Conservation (phyloP, 2,797 vertebrate species). For the Arvicola amphibius region DNA sequence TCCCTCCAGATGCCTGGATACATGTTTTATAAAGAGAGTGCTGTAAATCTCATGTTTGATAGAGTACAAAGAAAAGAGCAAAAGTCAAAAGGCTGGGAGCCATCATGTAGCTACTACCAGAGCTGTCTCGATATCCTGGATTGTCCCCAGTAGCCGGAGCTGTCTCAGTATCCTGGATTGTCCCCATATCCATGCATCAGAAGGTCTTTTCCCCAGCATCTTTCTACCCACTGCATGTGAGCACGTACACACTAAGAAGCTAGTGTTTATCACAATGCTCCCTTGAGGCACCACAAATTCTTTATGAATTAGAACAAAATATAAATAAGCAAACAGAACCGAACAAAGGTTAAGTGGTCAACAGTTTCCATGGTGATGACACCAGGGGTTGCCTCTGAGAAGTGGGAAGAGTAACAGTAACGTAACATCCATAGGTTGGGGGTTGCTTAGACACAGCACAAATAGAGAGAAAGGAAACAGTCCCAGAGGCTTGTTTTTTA, state of each 20-base stretch:
- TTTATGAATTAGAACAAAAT: conserved; percentile 25
- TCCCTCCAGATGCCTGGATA: not conserved
- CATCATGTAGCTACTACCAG: no score
- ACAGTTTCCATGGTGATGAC: conserved; percentile 52
- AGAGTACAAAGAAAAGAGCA: not conserved
- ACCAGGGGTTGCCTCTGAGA: not conserved
- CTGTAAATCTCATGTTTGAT: not conserved
- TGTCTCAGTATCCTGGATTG: not conserved
- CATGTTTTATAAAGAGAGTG: not conserved
- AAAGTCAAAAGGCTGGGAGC: not conserved
- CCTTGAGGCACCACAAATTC: conserved; percentile 21
- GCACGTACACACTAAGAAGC: not conserved
- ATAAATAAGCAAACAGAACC: conserved; percentile 49
- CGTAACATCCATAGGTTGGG: not conserved
- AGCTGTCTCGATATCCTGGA: no score
- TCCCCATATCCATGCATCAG: not conserved
- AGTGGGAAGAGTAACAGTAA: not conserved
- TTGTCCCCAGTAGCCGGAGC: not conserved
- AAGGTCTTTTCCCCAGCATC: not conserved
- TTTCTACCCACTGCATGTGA: not conserved
- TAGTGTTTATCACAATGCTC: not conserved
- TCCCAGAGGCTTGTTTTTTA: not conserved
- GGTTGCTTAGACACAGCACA: not conserved
- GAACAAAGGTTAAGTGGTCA: conserved; percentile 57
- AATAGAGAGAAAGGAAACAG: not conserved